Base-by-base conservation (phyloP, 2,113 vertebrate species). In the Daubentonia madagascariensis region DNA sequence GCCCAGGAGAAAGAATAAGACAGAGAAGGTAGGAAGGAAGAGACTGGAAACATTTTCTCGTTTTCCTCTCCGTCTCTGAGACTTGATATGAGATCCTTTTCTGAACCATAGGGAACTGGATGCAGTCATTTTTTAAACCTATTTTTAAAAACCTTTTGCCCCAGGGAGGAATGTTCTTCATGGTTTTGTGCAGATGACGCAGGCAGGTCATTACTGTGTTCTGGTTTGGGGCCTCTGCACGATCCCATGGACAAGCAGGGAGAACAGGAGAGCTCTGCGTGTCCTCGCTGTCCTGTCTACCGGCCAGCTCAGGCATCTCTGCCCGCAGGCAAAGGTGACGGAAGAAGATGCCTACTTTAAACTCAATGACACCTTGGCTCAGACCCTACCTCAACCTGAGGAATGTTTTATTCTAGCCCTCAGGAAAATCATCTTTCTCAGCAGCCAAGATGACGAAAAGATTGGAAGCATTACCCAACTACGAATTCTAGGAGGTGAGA, bases 221-320 rank as follows among this genome's bases (percentile, higher is more conserved):
- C 18, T 37, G 57, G 50, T 3, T 5, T 59, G 78, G 18, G 65
- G 16, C 8, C 25, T 92, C 43, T 1, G 6, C 25, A 40, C 45
- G 2, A 30, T 18, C 1, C n/a, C 4, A 1, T 0, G 37, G 78
- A 35, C 8, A 40, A 3, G 6, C 1, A 7, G 52, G 11, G 23
- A 6, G 20, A 10, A 2, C 2, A 11, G 3, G 16, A 13, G 9
- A 50, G 23, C 40, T 20, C 54, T 0, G 3, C 5, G 0, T 5
- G 16, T 45, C 22, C 48, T 54, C 32, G 1, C 25, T 0, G 1
- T 3, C 10, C 4, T 1, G 1, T 67, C n/a, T 16, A 12, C 67
- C n/a, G n/a, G 25, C 20, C 43, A 48, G 40, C 37, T 43, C 81
- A 18, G 84, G 79, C 17, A 0, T 43, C 63, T 93, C 75, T 16